Conservation (phyloP, 2,888 invertebrate genomes). For the Ceramica pisi region DNA sequence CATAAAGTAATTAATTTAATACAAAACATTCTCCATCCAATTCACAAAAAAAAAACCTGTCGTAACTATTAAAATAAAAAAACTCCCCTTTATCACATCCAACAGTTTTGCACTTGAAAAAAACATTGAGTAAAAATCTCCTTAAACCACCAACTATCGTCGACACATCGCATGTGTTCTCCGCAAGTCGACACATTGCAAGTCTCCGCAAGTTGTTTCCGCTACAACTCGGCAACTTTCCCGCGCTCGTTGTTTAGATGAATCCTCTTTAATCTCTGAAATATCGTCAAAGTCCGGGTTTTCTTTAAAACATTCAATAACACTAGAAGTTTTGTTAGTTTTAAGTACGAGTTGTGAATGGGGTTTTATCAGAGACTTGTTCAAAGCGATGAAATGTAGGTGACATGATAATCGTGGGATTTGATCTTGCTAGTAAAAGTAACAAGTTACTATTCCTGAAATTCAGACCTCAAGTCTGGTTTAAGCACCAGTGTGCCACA, state of each 20-base stretch:
- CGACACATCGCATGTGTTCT: conserved; percentile 24
- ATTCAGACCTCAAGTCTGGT: too few relatives aligned
- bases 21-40: background rate
- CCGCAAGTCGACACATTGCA: conserved; percentile 12
- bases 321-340: conserved; percentile 46
- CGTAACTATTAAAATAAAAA: background rate
- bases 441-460: background rate
- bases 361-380: conserved; percentile 12
- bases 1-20: background rate
- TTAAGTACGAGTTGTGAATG: conserved; percentile 9
- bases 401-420: too few relatives aligned
- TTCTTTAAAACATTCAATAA: conserved; percentile 61
- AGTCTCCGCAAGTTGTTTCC: conserved; percentile 11
- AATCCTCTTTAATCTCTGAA: conserved; percentile 50
- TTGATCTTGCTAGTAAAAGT: background rate
- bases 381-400: background rate
- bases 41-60: background rate
- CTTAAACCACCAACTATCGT: background rate
- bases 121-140: background rate
- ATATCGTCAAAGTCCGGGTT: conserved; percentile 45
- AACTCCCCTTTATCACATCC: background rate
- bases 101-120: background rate
- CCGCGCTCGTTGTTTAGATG: conserved; percentile 20
- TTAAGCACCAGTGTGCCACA: too few relatives aligned
- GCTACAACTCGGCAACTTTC: conserved; percentile 23